phyloP scores from a whole-genome alignment of 2,113 vertebrate genomes.

The Budorcas taxicolor region DNA sequence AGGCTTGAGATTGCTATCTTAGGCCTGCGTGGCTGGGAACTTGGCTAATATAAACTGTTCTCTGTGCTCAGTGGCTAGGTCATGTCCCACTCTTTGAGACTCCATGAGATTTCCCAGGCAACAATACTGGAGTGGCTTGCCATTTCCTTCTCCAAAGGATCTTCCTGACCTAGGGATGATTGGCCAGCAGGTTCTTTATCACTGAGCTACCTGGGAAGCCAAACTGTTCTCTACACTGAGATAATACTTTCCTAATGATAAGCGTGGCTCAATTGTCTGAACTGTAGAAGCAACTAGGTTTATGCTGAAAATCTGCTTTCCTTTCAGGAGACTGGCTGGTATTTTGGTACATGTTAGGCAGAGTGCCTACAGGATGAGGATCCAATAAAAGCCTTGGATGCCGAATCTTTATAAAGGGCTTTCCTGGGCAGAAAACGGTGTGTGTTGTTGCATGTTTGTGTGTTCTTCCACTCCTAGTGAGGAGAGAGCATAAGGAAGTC shows the following conservation, averaged over 20 bases:
- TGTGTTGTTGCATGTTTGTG: neutral
- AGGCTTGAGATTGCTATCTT: neutral
- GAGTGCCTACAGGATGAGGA: neutral
- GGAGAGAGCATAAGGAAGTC: neutral
- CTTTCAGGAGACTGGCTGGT: neutral
- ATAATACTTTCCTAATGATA: neutral
- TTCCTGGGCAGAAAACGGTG: neutral
- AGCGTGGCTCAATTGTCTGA: neutral
- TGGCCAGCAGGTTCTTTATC: neutral
- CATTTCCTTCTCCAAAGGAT: neutral
- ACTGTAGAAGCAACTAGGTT: neutral
- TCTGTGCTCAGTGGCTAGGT: neutral
- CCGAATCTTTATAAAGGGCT: neutral
- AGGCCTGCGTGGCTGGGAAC: neutral
- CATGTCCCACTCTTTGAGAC: neutral
- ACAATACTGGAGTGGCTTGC: neutral
- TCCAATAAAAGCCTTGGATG: neutral
- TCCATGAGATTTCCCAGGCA: neutral
- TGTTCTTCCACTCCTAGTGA: neutral
- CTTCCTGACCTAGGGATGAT: neutral
- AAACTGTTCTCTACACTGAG: neutral
- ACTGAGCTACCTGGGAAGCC: neutral
- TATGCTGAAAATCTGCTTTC: neutral
- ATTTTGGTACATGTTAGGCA: neutral
- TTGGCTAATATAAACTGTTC: neutral